Percentiles rank a stretch among this genome's conserved stretches.
These are phyloP conservation scores for Willisornis vidua DNA, from an alignment of 2,113 vertebrate species.

Conservation along the genomic window DNA sequence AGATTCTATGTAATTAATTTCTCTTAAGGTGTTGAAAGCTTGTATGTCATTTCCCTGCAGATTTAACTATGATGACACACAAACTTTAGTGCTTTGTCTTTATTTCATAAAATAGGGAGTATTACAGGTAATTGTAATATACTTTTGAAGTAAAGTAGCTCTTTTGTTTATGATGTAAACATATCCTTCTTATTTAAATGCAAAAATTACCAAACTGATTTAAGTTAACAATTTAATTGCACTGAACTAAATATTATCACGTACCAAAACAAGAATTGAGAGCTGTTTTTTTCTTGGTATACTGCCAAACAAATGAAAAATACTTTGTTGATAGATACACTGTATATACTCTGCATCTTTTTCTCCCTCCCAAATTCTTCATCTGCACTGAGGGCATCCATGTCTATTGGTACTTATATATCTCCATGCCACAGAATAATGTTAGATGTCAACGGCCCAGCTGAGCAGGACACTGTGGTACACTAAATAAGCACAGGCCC, in stretches of 20 bases:
- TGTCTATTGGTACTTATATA: background rate
- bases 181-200: slow-evolving; percentile 16
- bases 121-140: slow-evolving; percentile 29
- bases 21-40: slow-evolving; percentile 61
- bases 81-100: slow-evolving; percentile 14
- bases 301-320: background rate
- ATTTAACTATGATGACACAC: slow-evolving; percentile 1
- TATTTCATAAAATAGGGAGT: slow-evolving; percentile 38
- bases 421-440: background rate
- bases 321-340: background rate
- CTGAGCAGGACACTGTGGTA: background rate
- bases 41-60: slow-evolving; percentile 22
- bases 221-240: slow-evolving; percentile 13
- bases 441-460: background rate
- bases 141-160: slow-evolving; percentile 45
- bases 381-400: background rate
- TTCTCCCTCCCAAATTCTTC: background rate
- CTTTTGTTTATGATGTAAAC: slow-evolving; percentile 27
- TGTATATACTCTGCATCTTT: background rate
- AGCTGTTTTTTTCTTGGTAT: background rate
- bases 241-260: background rate
- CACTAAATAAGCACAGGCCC: background rate
- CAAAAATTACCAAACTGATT: slow-evolving; percentile 35
- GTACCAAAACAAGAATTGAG: slow-evolving; percentile 2
- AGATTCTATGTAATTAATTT: slow-evolving; percentile 48